phyloP scores from a whole-genome alignment of 2,888 invertebrate species.

The Dione juno region DNA sequence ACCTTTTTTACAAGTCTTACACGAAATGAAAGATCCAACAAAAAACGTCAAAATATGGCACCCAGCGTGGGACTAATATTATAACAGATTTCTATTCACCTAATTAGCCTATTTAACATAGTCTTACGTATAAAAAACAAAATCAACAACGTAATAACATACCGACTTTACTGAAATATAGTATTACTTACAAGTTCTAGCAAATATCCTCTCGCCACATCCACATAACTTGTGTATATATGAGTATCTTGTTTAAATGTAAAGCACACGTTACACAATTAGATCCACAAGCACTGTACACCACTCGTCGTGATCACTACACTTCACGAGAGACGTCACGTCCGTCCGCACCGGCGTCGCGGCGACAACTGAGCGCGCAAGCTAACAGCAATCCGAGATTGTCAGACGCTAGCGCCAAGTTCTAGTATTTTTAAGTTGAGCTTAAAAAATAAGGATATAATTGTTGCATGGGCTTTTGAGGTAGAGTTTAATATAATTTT shows the following conservation, averaged over 20 bases:
- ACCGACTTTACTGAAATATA: not conserved
- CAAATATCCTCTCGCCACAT: constrained; percentile 16
- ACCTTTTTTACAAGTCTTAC: not conserved
- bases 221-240: constrained; percentile 11
- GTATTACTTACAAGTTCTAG: constrained; percentile 41
- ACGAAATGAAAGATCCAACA: not conserved
- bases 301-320: constrained; percentile 63
- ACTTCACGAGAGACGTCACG: constrained; percentile 57
- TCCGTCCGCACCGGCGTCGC: constrained; percentile 60
- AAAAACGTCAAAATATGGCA: constrained; percentile 39
- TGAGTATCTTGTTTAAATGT: constrained; percentile 13
- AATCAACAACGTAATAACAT: not conserved
- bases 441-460: not conserved
- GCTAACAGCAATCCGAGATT: constrained; percentile 56
- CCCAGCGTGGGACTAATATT: constrained; percentile 46
- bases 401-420: constrained; percentile 57
- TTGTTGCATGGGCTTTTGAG: not conserved
- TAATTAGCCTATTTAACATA: constrained; percentile 13
- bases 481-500: not conserved
- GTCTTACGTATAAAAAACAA: not conserved
- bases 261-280: constrained; percentile 49
- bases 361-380: constrained; percentile 73
- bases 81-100: not conserved
- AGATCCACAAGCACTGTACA: constrained; percentile 50
- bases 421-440: constrained; percentile 43